Base-by-base conservation (phyloP, 2,797 vertebrate species). In the Bradypodion pumilum region DNA sequence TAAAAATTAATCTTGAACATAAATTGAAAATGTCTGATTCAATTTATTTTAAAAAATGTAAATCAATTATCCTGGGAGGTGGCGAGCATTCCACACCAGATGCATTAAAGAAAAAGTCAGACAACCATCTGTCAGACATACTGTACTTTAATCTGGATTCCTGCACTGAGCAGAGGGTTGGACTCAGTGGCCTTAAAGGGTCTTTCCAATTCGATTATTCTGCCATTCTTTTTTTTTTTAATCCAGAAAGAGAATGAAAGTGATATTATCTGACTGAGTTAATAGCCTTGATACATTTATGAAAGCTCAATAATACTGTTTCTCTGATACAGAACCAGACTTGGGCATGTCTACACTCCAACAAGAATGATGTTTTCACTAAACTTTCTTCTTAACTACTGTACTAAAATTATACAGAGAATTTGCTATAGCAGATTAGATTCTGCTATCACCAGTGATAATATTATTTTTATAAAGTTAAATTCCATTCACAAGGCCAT, bases 401-500 rank as follows among this genome's bases (percentile, higher is more conserved):
- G 25, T 75, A 85, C 25, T 35, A 76, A 62, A 70, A 76, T 60
- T 21, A 74, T 42, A 4, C 56, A 32, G n/a, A 81, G 40, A 70
- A 77, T 62, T 49, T 46, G 77, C 52, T 7, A 13, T 32, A 66
- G 15, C 52, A 80, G 35, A 25, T 29, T 44, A 42, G n/a, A 35
- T 19, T 73, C 4, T 77, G 27, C 23, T 65, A 32, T 10, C 75
- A 19, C 63, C 77, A 80, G 81, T 76, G 42, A 32, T 44, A 76
- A 27, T 32, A 69, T 21, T 80, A 65, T 80, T 70, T 65, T 65
- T 29, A 70, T 63, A 84, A 80, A 84, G 56, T 56, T 63, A 73
- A 70, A 52, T 72, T 76, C 73, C 78, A 76, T 80, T 56, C 25
- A 46, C 66, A 56, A 29, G 76, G 78, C 78, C 80, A 15, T 63